phyloP scores from a whole-genome alignment of 2,888 invertebrate species.

The Eupithecia pulchellata region DNA sequence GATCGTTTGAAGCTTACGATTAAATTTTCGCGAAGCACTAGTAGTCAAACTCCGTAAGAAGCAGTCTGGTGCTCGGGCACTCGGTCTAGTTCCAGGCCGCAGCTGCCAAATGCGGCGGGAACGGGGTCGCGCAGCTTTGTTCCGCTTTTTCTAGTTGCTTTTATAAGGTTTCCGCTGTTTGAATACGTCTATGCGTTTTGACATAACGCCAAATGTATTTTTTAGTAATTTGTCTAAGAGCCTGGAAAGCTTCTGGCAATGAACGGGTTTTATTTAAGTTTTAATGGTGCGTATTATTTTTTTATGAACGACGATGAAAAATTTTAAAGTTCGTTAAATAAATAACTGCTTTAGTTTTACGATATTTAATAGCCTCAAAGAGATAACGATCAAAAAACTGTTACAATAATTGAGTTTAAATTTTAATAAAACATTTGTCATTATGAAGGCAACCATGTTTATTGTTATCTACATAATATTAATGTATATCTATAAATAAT shows the following conservation, averaged over 20 bases:
- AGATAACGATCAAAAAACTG: neutral
- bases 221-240: constrained; percentile 39
- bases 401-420: neutral
- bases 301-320: neutral
- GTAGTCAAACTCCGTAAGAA: constrained; percentile 27
- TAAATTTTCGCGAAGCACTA: constrained; percentile 14
- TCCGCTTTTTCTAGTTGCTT: constrained; percentile 41
- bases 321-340: neutral
- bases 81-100: constrained; percentile 35
- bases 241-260: constrained; percentile 21
- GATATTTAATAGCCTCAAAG: neutral
- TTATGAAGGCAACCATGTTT: too few species aligned
- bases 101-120: constrained; percentile 45
- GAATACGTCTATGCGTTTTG: constrained; percentile 39
- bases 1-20: neutral
- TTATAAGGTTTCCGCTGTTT: constrained; percentile 42
- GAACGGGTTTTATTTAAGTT: constrained; percentile 14
- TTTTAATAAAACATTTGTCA: neutral
- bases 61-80: too few species aligned
- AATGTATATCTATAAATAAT: too few species aligned
- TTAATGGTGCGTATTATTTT: constrained; percentile 25
- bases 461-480: too few species aligned
- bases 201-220: constrained; percentile 41
- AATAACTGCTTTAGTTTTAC: neutral
- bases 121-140: constrained; percentile 44